Conservation (phyloP, 2,888 invertebrate species). For the Harpalus rubripes region DNA sequence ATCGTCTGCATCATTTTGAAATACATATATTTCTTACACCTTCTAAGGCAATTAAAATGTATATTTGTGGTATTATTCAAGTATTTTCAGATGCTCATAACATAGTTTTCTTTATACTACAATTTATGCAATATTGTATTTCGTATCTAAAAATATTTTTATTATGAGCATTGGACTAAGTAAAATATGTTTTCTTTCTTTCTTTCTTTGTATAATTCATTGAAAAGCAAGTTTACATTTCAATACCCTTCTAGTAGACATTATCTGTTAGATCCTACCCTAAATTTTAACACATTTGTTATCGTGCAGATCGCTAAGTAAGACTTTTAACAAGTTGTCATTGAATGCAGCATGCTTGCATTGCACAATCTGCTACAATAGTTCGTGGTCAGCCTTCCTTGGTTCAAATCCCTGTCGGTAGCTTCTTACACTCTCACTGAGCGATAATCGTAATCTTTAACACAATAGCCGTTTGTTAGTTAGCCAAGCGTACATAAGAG, state of each 20-base stretch:
- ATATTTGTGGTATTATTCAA: too few species aligned
- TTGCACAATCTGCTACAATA: constrained; percentile 59
- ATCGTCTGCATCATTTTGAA: too few species aligned
- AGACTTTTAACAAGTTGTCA: constrained; percentile 32
- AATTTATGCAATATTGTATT: too few species aligned
- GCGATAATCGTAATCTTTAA: constrained; percentile 75
- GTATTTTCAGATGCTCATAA: too few species aligned
- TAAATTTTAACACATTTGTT: constrained; percentile 46
- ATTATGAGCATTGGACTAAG: not conserved
- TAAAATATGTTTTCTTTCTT: not conserved
- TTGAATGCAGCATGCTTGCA: constrained; percentile 5
- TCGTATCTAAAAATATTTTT: not conserved
- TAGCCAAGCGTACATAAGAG: constrained; percentile 77
- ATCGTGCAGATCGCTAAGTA: constrained; percentile 23
- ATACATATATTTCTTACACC: too few species aligned
- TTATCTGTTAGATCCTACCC: constrained; percentile 11
- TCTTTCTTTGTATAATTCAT: not conserved
- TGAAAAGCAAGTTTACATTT: not conserved
- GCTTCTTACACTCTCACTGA: constrained; percentile 62
- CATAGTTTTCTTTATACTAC: too few species aligned
- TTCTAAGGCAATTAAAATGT: too few species aligned
- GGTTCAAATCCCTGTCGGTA: constrained; percentile 54
- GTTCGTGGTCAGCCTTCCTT: constrained; percentile 20
- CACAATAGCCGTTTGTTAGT: constrained; percentile 75
- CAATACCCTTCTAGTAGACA: not conserved